phyloP scores from a whole-genome alignment of 2,797 vertebrate genomes.

The Enteromius mattozi region DNA sequence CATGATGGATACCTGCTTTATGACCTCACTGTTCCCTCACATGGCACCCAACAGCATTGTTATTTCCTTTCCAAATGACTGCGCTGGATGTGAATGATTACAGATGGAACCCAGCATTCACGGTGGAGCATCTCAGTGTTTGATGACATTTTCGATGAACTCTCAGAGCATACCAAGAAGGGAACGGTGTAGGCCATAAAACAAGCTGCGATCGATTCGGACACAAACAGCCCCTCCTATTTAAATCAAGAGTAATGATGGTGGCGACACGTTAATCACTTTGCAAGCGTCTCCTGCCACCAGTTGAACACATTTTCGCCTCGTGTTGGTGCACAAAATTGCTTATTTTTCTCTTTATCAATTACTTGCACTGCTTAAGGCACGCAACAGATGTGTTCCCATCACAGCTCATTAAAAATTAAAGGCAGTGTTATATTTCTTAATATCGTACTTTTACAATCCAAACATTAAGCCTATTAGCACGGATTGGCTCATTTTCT shows the following conservation, averaged over 20 bases:
- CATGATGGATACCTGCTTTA: constrained; percentile 81
- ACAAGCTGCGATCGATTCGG: constrained; percentile 77
- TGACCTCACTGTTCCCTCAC: constrained; percentile 76
- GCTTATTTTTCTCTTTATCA: constrained; percentile 1
- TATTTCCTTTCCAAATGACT: constrained; percentile 20
- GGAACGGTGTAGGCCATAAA: constrained; percentile 76
- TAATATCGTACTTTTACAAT: constrained; percentile 8
- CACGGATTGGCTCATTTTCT: constrained; percentile 14
- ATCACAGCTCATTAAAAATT: constrained; percentile 17
- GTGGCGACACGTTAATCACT: constrained; percentile 76
- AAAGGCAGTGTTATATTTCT: constrained; percentile 9
- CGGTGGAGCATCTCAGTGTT: not conserved
- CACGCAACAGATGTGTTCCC: not conserved
- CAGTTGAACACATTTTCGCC: not conserved
- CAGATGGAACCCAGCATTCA: constrained; percentile 22
- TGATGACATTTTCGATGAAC: constrained; percentile 22
- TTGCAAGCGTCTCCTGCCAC: constrained; percentile 75
- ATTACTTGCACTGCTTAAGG: not conserved
- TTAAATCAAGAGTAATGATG: constrained; percentile 77
- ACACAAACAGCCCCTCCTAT: constrained; percentile 75
- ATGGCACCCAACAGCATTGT: constrained; percentile 27
- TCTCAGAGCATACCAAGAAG: constrained; percentile 19
- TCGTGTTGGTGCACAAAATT: constrained; percentile 7
- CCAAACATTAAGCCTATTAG: constrained; percentile 16
- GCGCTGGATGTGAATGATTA: constrained; percentile 33